A percentile compares a stretch with the other conserved stretches of the same genome.
phyloP scores from a whole-genome alignment of 2,797 vertebrate genomes.

The Rhynchotus rufescens region DNA sequence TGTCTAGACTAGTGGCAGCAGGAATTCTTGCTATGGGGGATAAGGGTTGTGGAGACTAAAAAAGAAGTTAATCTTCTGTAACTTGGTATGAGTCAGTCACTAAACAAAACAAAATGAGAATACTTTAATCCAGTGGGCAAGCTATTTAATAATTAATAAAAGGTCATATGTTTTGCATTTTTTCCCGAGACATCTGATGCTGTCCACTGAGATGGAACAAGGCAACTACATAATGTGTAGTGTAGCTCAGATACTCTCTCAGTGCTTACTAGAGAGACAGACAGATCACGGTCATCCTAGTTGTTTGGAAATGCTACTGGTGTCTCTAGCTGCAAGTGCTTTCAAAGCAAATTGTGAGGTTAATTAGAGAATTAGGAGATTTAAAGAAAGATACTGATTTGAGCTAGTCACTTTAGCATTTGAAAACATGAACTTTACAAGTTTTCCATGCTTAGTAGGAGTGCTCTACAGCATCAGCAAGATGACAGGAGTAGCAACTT shows the following conservation, averaged over 20 bases:
- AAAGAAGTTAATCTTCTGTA: neutral
- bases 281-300: rapidly evolving
- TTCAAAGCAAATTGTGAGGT: neutral
- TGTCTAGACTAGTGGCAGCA: neutral
- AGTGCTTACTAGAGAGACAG: neutral
- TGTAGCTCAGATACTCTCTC: neutral
- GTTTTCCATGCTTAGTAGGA: neutral
- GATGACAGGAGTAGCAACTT: neutral
- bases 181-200: neutral
- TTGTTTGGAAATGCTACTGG: neutral
- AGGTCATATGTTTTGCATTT: neutral
- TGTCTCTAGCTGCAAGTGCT: neutral
- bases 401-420: neutral
- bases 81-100: neutral
- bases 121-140: neutral
- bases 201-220: neutral
- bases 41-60: neutral
- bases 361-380: neutral
- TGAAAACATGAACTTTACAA: neutral
- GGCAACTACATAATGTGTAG: neutral
- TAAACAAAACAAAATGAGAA: neutral
- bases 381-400: neutral
- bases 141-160: neutral
- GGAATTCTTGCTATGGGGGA: neutral
- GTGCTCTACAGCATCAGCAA: neutral